These are phyloP conservation scores for Cerceris rybyensis DNA, from an alignment of 2,888 invertebrate species.

Conservation along the genomic window DNA sequence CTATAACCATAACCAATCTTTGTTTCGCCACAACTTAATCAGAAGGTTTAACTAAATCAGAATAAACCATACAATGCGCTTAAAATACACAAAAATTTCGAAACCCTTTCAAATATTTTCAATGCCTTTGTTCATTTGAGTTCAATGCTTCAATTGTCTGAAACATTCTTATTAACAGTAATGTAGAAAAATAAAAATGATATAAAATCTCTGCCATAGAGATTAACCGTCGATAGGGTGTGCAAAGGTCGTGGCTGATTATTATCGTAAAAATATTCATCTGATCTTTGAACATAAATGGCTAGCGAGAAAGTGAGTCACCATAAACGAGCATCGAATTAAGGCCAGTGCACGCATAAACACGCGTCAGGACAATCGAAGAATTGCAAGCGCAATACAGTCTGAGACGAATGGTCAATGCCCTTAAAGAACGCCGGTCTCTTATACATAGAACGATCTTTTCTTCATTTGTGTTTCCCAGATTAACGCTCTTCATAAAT, in stretches of 20 bases:
- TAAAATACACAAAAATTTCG: too few species aligned
- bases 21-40: too few species aligned
- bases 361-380: constrained; percentile 64
- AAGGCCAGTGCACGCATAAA: constrained; percentile 61
- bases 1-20: too few species aligned
- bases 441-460: constrained; percentile 45
- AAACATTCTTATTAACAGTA: neutral
- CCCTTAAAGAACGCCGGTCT: constrained; percentile 52
- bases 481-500: constrained; percentile 1
- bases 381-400: constrained; percentile 61
- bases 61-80: too few species aligned
- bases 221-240: constrained; percentile 31
- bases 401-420: constrained; percentile 58
- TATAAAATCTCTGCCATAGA: constrained; percentile 29
- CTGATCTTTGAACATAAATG: constrained; percentile 31
- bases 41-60: too few species aligned
- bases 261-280: constrained; percentile 52
- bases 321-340: constrained; percentile 59
- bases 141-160: too few species aligned
- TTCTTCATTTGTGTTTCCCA: constrained; percentile 9
- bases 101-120: too few species aligned
- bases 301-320: constrained; percentile 64
- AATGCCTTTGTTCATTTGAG: too few species aligned
- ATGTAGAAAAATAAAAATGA: neutral
- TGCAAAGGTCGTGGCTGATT: constrained; percentile 36